Evolutionary conservation across 2,113 vertebrate species (phyloP).

Genomic region (Sporophila hypoxantha): DNA sequence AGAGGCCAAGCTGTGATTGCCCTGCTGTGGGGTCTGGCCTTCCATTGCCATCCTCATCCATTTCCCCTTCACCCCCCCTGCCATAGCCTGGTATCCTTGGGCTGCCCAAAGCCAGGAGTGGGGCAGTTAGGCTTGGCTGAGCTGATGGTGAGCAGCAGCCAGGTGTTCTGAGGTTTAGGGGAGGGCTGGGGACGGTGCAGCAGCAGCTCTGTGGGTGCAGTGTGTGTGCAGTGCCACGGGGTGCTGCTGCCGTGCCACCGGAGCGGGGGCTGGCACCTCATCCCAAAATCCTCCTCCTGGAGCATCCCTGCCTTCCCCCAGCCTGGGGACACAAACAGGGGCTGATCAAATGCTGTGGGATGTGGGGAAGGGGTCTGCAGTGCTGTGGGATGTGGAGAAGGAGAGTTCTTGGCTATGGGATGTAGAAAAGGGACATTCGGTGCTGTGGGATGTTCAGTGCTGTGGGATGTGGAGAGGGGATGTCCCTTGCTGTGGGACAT

Average conservation of each 20-base stretch:
- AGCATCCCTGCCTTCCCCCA: neutral
- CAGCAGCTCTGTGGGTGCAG: constrained; percentile 3
- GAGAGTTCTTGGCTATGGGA: neutral
- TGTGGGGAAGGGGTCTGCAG: accelerated
- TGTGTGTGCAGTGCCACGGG: constrained; percentile 25
- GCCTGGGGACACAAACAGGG: accelerated
- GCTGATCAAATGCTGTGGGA: accelerated
- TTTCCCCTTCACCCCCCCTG: accelerated
- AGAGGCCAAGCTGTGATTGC: neutral
- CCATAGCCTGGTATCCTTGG: accelerated
- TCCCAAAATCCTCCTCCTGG: neutral
- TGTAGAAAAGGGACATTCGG: neutral
- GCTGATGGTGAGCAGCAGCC: neutral
- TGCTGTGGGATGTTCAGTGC: neutral
- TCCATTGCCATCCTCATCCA: neutral
- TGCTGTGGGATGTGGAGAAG: neutral
- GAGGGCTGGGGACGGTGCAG: neutral
- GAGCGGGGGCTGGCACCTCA: neutral
- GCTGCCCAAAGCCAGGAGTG: accelerated
- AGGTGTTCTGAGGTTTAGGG: accelerated
- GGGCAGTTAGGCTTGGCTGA: neutral
- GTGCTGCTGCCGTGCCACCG: constrained; percentile 36
- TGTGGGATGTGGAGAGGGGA: accelerated
- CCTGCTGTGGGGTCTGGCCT: accelerated
- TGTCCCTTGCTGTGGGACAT: accelerated